Evolutionary conservation across 1,140 invertebrate species (phyloP), one percentile per base, ranked within the genome.

Genomic region (Euborellia annulipes): DNA sequence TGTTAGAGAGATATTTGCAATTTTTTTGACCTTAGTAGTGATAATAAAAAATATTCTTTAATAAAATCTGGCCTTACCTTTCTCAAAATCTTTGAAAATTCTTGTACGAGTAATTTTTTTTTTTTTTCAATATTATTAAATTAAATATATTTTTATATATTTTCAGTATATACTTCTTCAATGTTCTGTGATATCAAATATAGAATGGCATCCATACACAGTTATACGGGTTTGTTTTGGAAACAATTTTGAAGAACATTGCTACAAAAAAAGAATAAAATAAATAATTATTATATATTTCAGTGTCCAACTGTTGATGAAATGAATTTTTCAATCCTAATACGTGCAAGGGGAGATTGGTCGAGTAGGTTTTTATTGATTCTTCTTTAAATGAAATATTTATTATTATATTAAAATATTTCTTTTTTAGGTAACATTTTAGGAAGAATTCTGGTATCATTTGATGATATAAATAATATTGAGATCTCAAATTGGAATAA

Each of bases 141-240:
- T n/a, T n/a, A n/a, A n/a, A n/a, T n/a, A n/a, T n/a, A n/a, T n/a
- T n/a, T n/a, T n/a, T n/a, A n/a, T n/a, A 27, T 27, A 27, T 27
- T 27, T 27, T 27, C 11, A 64, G 44, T 64, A 66, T 39, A 52
- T 66, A 14, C 36, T 66, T 36, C 44, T 66, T 47, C 64, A 66
- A 43, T 64, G 62, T 46, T 41, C 41, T 6, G 54, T 63, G 9
- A 52, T 62, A 16, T 66, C 64, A 1, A 46, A 59, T 6, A 48
- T 66, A 6, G 64, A 66, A 44, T 66, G 64, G 64, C 64, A 66
- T 57, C 64, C 64, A 0, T 66, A 64, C 38, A 66, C 62, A 41
- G 54, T 64, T 23, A 62, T 64, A 20, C 55, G 62, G 58, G 64
- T 66, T 23, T 50, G 42, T 41, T n/a, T n/a, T n/a, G n/a, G 2